Evolutionary conservation across 1,140 invertebrate genomes (phyloP), one percentile per base, ranked within the genome.

Genomic region (Musca vetustissima): DNA sequence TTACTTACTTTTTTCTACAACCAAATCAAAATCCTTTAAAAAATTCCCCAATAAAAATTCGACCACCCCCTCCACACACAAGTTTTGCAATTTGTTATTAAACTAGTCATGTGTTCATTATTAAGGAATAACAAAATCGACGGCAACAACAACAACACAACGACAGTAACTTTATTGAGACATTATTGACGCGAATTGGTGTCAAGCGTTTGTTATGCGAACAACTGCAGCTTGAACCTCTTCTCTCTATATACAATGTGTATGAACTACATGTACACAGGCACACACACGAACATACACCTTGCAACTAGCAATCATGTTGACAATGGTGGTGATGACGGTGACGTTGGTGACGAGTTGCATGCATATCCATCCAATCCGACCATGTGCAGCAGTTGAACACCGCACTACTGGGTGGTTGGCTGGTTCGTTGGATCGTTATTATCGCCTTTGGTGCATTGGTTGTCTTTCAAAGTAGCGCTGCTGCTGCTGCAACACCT

Each of bases 181-280:
- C 57, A 61, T 61, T 61, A 61, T 61, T 61, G 28, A 61, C 57
- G 57, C 57, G 57, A 61, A 61, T 61, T 61, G 57, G 57, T 61
- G 57, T 61, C 57, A 61, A 61, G 57, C 57, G 36, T 61, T 61
- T 61, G 22, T 14, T 36, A 28, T 57, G 32, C 19, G 15, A 61
- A 61, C 28, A 17, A 36, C 21, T 22, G 17, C 17, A 9, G 21
- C 49, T 19, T 52, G 17, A 52, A 9, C 17, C 49, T 52, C n/a
- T 52, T 11, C 49, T 22, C n/a, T n/a, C n/a, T n/a, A 32, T 3
- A 32, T 49, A n/a, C 15, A 15, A 49, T 49, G 15, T 49, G 48
- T 2, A 49, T n/a, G n/a, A n/a, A n/a, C n/a, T n/a, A n/a, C n/a
- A n/a, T n/a, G n/a, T 6, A 49, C 17, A 49, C 17, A 19, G 11